Conservation (phyloP, 2,113 vertebrate genomes). For the Hypocryptadius cinnamomeus region DNA sequence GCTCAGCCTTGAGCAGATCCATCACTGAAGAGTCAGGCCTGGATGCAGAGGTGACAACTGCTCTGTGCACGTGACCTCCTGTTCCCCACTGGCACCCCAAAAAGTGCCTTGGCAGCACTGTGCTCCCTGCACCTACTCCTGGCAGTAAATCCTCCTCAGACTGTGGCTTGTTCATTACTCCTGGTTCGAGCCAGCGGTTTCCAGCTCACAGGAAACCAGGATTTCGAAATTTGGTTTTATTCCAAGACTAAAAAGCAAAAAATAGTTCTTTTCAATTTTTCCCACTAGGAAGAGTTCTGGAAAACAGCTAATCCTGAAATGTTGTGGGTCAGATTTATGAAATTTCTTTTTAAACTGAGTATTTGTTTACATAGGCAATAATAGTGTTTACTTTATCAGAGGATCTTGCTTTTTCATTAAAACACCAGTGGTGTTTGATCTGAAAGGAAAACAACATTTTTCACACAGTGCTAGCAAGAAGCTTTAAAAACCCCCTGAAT, state of each 20-base stretch:
- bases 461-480: background rate
- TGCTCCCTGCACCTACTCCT: background rate
- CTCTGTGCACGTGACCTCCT: rapidly evolving
- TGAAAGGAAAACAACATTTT: constrained; percentile 11
- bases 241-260: constrained; percentile 27
- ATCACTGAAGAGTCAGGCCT: background rate
- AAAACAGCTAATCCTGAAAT: background rate
- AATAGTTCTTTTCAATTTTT: background rate
- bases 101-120: background rate
- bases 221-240: constrained; percentile 12
- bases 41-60: background rate
- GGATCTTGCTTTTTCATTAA: constrained; percentile 2
- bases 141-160: background rate
- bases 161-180: background rate
- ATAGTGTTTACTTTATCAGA: constrained; percentile 17
- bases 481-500: background rate
- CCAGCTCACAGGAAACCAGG: constrained; percentile 55
- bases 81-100: background rate
- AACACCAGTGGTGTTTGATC: background rate
- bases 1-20: background rate
- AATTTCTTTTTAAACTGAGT: background rate
- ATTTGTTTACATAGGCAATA: background rate
- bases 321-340: background rate
- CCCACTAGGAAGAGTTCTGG: constrained; percentile 15
- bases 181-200: constrained; percentile 8